Conservation (phyloP, 2,797 vertebrate genomes). For the Oophaga sylvatica region DNA sequence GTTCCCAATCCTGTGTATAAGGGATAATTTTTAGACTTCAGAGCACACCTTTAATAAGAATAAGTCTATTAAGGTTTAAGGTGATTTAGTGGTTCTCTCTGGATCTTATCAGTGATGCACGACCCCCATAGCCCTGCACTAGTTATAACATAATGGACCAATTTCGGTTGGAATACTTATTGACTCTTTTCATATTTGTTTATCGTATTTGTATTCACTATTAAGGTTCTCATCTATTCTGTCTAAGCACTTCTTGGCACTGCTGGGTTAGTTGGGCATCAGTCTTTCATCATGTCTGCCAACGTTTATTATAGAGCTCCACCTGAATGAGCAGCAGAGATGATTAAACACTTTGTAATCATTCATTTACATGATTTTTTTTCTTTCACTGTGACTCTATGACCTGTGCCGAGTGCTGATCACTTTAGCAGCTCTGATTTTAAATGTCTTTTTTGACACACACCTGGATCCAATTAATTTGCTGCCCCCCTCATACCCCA, state of each 20-base stretch:
- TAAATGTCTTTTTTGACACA: constrained; percentile 47
- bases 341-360: constrained; percentile 51
- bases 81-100: too few relatives aligned
- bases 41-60: too few relatives aligned
- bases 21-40: too few relatives aligned
- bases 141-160: too few relatives aligned
- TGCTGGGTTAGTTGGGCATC: background rate
- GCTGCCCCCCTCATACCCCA: constrained; percentile 5
- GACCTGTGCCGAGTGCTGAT: constrained; percentile 22
- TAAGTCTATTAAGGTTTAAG: too few relatives aligned
- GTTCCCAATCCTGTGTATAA: too few relatives aligned
- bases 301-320: constrained; percentile 16
- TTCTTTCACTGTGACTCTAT: background rate
- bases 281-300: constrained; percentile 33
- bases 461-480: constrained; percentile 60
- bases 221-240: background rate
- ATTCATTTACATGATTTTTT: constrained; percentile 48
- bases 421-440: constrained; percentile 35
- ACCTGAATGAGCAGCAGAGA: constrained; percentile 25
- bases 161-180: too few relatives aligned
- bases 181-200: background rate
- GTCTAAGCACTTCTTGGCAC: background rate
- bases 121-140: too few relatives aligned
- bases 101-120: too few relatives aligned
- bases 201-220: background rate